These are phyloP conservation scores for Amorpha juglandis DNA, from an alignment of 2,888 invertebrate genomes.

Conservation along the genomic window DNA sequence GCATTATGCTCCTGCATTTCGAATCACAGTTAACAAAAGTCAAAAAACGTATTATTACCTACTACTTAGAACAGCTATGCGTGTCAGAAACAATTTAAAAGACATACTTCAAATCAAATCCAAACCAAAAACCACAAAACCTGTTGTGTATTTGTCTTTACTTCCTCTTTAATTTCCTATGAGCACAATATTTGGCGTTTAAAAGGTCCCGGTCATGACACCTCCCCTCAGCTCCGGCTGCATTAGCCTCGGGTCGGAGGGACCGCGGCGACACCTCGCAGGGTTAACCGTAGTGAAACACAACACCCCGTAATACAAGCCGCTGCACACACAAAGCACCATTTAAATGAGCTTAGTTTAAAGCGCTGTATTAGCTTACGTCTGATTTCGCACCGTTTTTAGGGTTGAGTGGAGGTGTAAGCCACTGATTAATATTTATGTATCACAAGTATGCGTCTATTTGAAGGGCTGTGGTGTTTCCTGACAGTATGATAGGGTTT, in stretches of 20 bases:
- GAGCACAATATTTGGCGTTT: slow-evolving; percentile 19
- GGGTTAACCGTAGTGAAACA: slow-evolving; percentile 37
- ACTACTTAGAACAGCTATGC: too few species aligned
- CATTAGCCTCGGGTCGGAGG: slow-evolving; percentile 14
- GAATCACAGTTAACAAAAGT: too few species aligned
- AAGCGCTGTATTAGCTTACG: slow-evolving; percentile 49
- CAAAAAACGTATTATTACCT: too few species aligned
- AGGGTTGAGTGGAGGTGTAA: slow-evolving; percentile 20
- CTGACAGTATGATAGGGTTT: too few species aligned
- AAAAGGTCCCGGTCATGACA: slow-evolving; percentile 10
- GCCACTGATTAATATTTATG: not conserved
- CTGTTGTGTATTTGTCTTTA: slow-evolving; percentile 17
- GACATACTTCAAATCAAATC: not conserved
- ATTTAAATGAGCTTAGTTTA: slow-evolving; percentile 40
- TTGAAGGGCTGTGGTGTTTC: not conserved
- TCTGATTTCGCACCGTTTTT: slow-evolving; percentile 27
- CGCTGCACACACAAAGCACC: slow-evolving; percentile 49
- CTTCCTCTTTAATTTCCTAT: slow-evolving; percentile 14
- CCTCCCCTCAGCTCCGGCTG: slow-evolving; percentile 16
- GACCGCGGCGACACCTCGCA: slow-evolving; percentile 50
- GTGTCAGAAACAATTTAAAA: too few species aligned
- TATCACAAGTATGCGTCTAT: not conserved
- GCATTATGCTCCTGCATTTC: too few species aligned
- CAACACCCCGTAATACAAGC: slow-evolving; percentile 51
- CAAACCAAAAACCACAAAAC: not conserved